Base-by-base conservation (phyloP, 2,113 vertebrate species). In the Spea bombifrons region DNA sequence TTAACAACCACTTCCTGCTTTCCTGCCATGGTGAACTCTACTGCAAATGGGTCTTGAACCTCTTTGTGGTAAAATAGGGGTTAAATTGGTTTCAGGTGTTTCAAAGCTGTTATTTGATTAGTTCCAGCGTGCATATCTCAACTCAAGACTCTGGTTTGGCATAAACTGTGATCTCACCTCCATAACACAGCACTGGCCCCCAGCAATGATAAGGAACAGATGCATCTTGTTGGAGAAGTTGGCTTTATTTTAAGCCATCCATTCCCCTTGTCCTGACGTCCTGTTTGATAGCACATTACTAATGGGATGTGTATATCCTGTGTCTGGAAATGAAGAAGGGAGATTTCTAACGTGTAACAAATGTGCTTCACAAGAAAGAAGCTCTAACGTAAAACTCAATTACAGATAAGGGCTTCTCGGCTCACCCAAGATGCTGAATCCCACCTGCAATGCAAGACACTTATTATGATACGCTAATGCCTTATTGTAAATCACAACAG, bases 241-340 rank as follows among this genome's bases (percentile, higher is more conserved):
- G 47, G 7, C 66, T 10, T 55, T 3, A 16, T 17, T 72, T 17
- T 48, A 17, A 65, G 76, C 47, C 76, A 72, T 66, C 49, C 76
- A 75, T 75, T 48, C 16, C 63, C 50, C 9, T 43, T 15, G 8
- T 70, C 9, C 47, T 63, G 57, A 65, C 68, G 61, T 55, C 63
- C 59, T 78, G 76, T 78, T 78, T 71, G 70, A 17, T 45, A 12
- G 17, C 43, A 65, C 57, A 17, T 78, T 65, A 72, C 17, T 65
- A 71, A 79, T 79, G 70, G 63, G 49, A 73, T 73, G 70, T 70
- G 15, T 79, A 73, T 65, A 73, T 66, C 57, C 70, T 17, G n/a
- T n/a, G 71, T 72, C 77, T 73, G 70, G 63, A 10, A 44, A 7
- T 61, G 73, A 78, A 44, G 15, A 72, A 10, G 5, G 67, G 59